Conservation (phyloP, 2,888 invertebrate genomes). For the Scaptomyza reducta region DNA sequence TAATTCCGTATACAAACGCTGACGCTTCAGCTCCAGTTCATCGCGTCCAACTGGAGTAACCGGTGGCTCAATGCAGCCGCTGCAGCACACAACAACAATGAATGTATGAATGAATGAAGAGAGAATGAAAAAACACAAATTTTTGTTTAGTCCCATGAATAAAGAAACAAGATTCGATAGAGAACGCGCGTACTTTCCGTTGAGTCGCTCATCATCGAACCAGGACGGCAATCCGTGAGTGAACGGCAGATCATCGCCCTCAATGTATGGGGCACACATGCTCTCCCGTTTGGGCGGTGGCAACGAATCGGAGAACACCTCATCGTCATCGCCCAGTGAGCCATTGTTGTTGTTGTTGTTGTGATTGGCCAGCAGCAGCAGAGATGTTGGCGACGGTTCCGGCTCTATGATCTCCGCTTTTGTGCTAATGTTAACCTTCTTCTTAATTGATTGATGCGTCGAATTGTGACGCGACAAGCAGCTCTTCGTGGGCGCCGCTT, state of each 20-base stretch:
- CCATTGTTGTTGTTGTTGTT: slow-evolving; percentile 59
- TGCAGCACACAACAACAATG: slow-evolving; percentile 32
- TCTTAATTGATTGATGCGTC: slow-evolving; percentile 82
- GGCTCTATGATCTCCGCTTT: slow-evolving; percentile 83
- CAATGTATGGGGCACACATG: slow-evolving; percentile 85
- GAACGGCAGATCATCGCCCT: slow-evolving; percentile 72
- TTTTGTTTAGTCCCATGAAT: slow-evolving; percentile 13
- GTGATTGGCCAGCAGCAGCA: slow-evolving; percentile 56
- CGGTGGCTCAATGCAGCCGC: slow-evolving; percentile 85
- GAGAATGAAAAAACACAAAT: slow-evolving; percentile 6
- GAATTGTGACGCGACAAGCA: slow-evolving; percentile 83
- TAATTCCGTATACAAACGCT: slow-evolving; percentile 91
- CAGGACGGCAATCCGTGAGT: slow-evolving; percentile 84
- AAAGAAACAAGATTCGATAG: slow-evolving; percentile 26
- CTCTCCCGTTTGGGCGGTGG: slow-evolving; percentile 85
- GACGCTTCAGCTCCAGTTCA: slow-evolving; percentile 90
- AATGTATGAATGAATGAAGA: too few species aligned
- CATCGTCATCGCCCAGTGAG: slow-evolving; percentile 85
- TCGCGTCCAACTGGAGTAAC: slow-evolving; percentile 92
- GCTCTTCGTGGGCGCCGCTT: slow-evolving; percentile 76
- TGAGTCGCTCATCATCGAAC: slow-evolving; percentile 84
- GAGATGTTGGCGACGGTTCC: slow-evolving; percentile 67
- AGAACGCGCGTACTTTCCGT: slow-evolving; percentile 78
- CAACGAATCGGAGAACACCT: slow-evolving; percentile 86
- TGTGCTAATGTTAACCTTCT: slow-evolving; percentile 84